phyloP scores from a whole-genome alignment of 2,797 vertebrate genomes.

The Meda fulgida region DNA sequence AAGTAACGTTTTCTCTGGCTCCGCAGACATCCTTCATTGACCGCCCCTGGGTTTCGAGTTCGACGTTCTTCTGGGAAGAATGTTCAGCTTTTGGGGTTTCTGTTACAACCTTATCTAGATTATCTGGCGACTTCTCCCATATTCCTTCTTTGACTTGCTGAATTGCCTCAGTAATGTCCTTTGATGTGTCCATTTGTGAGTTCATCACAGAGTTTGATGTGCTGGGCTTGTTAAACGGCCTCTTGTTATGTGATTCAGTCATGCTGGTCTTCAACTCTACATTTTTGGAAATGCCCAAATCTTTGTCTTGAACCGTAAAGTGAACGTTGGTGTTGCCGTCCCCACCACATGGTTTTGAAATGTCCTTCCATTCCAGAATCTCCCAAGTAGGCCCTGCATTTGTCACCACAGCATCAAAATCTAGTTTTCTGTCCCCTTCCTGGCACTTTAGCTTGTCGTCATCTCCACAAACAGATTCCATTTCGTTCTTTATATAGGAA shows the following conservation, averaged over 20 bases:
- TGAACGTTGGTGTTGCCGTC: neutral
- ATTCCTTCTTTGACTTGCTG: conserved; percentile 6
- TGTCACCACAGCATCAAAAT: conserved; percentile 21
- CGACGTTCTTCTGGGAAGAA: neutral
- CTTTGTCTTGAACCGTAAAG: neutral
- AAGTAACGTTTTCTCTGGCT: conserved; percentile 22
- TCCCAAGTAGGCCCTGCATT: conserved; percentile 6
- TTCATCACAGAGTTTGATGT: conserved; percentile 11
- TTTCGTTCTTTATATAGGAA: conserved; percentile 11
- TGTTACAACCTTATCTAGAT: neutral
- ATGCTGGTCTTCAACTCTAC: neutral
- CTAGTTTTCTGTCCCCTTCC: conserved; percentile 15
- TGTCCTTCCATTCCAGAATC: conserved; percentile 11
- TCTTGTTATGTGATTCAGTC: conserved; percentile 21
- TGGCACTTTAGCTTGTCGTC: neutral
- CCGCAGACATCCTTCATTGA: neutral
- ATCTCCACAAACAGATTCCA: conserved; percentile 19
- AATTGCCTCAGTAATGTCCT: neutral
- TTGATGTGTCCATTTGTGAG: conserved; percentile 15
- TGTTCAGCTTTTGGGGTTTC: neutral
- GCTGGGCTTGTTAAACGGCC: neutral
- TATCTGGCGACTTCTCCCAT: neutral
- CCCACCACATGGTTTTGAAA: neutral
- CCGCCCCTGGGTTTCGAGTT: neutral
- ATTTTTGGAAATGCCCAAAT: neutral